Evolutionary conservation across 2,888 invertebrate species (phyloP).

Genomic region (Tenthredo notha): DNA sequence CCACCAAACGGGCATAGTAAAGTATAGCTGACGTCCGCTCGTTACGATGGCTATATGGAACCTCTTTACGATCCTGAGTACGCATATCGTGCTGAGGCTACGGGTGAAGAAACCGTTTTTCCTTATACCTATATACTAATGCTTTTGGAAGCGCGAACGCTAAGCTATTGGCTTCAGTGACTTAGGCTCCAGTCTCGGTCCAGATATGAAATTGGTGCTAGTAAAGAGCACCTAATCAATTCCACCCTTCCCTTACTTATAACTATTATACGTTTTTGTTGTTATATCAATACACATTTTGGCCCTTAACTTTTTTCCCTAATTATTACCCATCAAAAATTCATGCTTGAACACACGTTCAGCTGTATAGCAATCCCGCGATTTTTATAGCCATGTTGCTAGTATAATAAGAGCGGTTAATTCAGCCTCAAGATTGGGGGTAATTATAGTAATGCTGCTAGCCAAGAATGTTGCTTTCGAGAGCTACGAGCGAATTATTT

Average conservation of each 20-base stretch:
- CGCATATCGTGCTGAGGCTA: slow-evolving; percentile 20
- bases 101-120: slow-evolving; percentile 22
- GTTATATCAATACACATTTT: slow-evolving; percentile 8
- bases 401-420: not conserved
- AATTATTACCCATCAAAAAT: slow-evolving; percentile 48
- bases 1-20: slow-evolving; percentile 22
- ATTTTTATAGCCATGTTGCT: not conserved
- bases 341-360: slow-evolving; percentile 25
- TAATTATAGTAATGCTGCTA: not conserved
- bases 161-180: not conserved
- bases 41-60: slow-evolving; percentile 30
- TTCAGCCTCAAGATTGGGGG: not conserved
- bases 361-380: not conserved
- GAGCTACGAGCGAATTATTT: not conserved
- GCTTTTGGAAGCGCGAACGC: not conserved
- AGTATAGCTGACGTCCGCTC: slow-evolving; percentile 20
- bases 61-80: slow-evolving; percentile 28
- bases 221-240: slow-evolving; percentile 37
- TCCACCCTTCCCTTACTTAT: slow-evolving; percentile 34
- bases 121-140: not conserved
- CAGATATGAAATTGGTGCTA: not conserved
- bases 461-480: not conserved
- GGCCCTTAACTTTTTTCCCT: slow-evolving; percentile 4
- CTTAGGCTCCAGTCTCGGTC: not conserved
- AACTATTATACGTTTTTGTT: slow-evolving; percentile 17